A percentile compares a stretch with the other conserved stretches of the same genome.
Evolutionary conservation across 2,797 vertebrate species (phyloP).

Genomic region (Halcyon chelicuti): DNA sequence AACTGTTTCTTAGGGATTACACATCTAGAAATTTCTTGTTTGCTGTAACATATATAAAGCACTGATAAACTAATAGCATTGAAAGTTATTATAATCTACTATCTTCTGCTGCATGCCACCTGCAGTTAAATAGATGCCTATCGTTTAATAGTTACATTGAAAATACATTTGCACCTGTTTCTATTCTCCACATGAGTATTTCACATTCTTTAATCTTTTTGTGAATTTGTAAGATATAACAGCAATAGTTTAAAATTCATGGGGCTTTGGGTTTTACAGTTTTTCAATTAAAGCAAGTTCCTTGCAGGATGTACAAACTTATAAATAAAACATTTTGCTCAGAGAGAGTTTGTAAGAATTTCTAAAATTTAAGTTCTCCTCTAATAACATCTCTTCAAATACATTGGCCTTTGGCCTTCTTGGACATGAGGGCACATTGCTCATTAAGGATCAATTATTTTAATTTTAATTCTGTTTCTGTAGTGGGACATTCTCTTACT

Average conservation of each 20-base stretch:
- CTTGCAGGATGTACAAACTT: background rate
- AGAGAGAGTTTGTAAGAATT: background rate
- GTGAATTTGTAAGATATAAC: background rate
- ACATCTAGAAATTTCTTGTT: slow-evolving; percentile 15
- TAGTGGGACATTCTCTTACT: background rate
- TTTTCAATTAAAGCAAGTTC: background rate
- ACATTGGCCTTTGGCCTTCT: too few relatives aligned
- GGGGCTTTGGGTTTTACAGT: fast-evolving
- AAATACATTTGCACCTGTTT: background rate
- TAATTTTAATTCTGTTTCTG: background rate
- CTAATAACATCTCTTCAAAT: too few relatives aligned
- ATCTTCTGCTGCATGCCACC: background rate
- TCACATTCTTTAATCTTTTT: background rate
- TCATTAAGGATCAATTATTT: background rate
- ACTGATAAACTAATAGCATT: background rate
- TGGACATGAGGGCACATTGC: background rate
- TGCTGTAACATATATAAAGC: background rate
- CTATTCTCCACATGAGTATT: background rate
- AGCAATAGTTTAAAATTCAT: background rate
- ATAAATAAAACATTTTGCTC: background rate
- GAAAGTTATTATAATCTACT: background rate
- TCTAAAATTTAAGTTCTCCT: background rate
- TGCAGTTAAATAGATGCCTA: slow-evolving; percentile 22
- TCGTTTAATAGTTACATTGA: slow-evolving; percentile 24
- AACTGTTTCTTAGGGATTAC: slow-evolving; percentile 9